phyloP scores from a whole-genome alignment of 2,113 vertebrate species.

The Illadopsis cleaveri region DNA sequence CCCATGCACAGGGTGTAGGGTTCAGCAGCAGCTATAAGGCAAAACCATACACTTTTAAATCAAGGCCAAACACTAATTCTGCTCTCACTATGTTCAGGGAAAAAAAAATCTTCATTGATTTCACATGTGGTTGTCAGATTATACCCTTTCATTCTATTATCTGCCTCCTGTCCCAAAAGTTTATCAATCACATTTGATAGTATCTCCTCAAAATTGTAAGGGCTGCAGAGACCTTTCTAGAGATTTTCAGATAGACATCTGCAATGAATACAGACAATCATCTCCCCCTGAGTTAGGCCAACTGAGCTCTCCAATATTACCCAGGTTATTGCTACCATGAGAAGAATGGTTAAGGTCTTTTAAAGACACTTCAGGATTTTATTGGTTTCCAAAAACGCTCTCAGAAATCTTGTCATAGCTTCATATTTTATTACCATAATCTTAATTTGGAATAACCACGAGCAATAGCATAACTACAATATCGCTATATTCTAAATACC shows the following conservation, averaged over 20 bases:
- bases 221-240: background rate
- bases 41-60: background rate
- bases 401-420: background rate
- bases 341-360: background rate
- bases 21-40: background rate
- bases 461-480: background rate
- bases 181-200: background rate
- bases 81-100: background rate
- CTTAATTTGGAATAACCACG: background rate
- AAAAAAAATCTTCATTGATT: background rate
- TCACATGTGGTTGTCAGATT: background rate
- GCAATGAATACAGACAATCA: background rate
- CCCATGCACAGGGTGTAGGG: background rate
- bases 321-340: background rate
- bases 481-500: background rate
- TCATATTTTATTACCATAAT: background rate
- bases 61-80: background rate
- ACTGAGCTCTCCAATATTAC: background rate
- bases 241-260: background rate
- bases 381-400: background rate
- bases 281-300: background rate
- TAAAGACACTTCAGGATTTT: background rate
- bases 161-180: background rate
- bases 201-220: background rate
- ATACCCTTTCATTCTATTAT: background rate